Evolutionary conservation across 2,888 invertebrate species (phyloP).

Genomic region (Dryocosmus kuriphilus): DNA sequence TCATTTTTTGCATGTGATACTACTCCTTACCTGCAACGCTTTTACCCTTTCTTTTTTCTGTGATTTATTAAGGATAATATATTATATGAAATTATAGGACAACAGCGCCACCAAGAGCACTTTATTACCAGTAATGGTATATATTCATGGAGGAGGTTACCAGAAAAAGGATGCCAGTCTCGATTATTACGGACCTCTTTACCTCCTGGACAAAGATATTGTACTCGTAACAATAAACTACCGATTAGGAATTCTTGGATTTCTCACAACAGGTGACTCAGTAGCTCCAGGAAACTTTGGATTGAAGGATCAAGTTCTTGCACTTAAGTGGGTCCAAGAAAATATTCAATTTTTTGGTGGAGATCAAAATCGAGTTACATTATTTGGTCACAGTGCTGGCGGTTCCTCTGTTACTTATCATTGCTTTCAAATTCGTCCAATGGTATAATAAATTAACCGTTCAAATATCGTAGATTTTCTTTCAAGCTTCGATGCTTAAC

Average conservation of each 20-base stretch:
- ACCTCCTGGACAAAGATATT: slow-evolving; percentile 62
- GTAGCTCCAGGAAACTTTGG: slow-evolving; percentile 49
- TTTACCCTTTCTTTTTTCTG: no score
- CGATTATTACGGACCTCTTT: slow-evolving; percentile 64
- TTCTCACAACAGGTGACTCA: slow-evolving; percentile 45
- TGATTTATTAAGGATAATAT: no score
- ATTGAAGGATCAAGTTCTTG: slow-evolving; percentile 13
- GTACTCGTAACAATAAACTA: slow-evolving; percentile 69
- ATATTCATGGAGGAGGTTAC: slow-evolving; percentile 67
- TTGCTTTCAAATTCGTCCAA: neutral
- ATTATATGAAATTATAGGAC: neutral
- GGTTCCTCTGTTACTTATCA: slow-evolving; percentile 53
- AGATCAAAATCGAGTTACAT: slow-evolving; percentile 10
- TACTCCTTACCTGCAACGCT: no score
- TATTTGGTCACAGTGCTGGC: slow-evolving; percentile 20
- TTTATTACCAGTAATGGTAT: slow-evolving; percentile 63
- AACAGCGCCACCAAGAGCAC: no score
- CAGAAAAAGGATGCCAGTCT: slow-evolving; percentile 55
- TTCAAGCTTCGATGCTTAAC: neutral
- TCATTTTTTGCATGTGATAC: no score
- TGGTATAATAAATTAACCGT: neutral
- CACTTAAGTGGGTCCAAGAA: no score
- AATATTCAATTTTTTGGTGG: slow-evolving; percentile 15
- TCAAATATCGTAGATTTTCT: neutral
- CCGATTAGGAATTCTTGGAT: slow-evolving; percentile 62